A percentile compares a stretch with the other conserved stretches of the same genome.
Evolutionary conservation across 1,140 invertebrate species (phyloP).

Genomic region (Venturia canescens): DNA sequence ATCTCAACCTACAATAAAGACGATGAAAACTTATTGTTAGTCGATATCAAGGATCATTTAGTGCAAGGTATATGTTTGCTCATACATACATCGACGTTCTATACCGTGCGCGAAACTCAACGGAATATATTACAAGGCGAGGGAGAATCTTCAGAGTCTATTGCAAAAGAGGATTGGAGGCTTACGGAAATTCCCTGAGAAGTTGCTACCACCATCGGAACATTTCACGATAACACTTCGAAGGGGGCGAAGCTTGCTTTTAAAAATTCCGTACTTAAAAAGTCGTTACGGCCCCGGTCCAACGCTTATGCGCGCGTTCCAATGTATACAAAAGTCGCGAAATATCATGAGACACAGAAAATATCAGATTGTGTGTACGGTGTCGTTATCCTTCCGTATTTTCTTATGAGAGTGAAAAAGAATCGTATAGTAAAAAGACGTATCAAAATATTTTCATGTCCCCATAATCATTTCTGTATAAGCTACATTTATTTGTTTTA

Average conservation of each 20-base stretch:
- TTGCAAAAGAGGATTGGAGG: not conserved
- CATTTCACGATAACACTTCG: conserved; percentile 34
- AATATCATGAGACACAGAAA: not conserved
- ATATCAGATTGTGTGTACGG: conserved; percentile 13
- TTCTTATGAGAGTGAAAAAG: not conserved
- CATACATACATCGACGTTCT: not conserved
- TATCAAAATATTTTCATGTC: not conserved
- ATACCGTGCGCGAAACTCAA: not conserved
- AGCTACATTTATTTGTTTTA: no score
- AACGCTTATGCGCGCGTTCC: not conserved
- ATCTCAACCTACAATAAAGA: conserved; percentile 82
- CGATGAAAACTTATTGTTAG: conserved; percentile 48
- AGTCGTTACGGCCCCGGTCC: conserved; percentile 53
- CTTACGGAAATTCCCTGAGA: conserved; percentile 41
- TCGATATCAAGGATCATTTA: conserved; percentile 22
- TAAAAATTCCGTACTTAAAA: conserved; percentile 58
- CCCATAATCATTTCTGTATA: no score
- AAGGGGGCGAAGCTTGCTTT: conserved; percentile 21
- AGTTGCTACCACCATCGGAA: conserved; percentile 10
- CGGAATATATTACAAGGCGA: conserved; percentile 29
- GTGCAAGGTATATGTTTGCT: not conserved
- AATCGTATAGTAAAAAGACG: not conserved
- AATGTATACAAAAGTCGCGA: not conserved
- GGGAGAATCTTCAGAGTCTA: conserved; percentile 20
- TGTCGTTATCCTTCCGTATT: not conserved